Evolutionary conservation across 2,113 vertebrate species (phyloP), one percentile per base, ranked within the genome.

Genomic region (Saccopteryx leptura): DNA sequence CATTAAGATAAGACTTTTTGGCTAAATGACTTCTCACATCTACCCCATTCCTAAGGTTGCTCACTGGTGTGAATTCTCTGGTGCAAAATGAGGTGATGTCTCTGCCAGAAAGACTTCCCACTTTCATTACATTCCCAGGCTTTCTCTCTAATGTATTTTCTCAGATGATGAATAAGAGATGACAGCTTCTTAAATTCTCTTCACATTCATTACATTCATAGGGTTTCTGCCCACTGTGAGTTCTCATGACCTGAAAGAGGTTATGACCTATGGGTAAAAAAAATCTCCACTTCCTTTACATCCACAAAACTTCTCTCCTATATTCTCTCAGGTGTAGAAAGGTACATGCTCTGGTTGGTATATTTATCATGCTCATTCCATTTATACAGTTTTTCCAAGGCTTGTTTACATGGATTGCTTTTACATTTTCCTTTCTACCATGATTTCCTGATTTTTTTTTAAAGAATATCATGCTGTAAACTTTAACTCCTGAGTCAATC

Each of bases 161-260:
- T 81, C 18, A 72, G 46, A 74, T 48, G 13, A 14, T 72, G n/a
- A 31, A 66, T 54, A 56, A 74, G 66, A 72, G 26, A 48, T 48
- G 48, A 72, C 65, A 65, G 13, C 50, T 93, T 81, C 76, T 82
- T 82, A 82, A 88, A 88, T n/a, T 39, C 48, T 56, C 89, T 83
- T 28, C 78, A 75, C 78, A 66, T 9, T 71, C n/a, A 5, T 31
- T 72, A 88, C n/a, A 72, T 87, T 72, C 31, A 76, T 48, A 75
- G 66, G 26, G 1, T 66, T 82, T 88, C 86, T 65, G 50, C 60
- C 6, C 60, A 66, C 19, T 82, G 48, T 48, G 21, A 85, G 66
- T 28, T 63, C 82, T 91, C 82, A 74, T 50, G 46, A 50, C 50
- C 58, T 74, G 58, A 91, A 21, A 72, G n/a, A 80, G 13, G 5